A percentile compares a stretch with the other conserved stretches of the same genome.
These are phyloP conservation scores for Polyergus mexicanus DNA, from an alignment of 1,140 invertebrate genomes.

Conservation along the genomic window DNA sequence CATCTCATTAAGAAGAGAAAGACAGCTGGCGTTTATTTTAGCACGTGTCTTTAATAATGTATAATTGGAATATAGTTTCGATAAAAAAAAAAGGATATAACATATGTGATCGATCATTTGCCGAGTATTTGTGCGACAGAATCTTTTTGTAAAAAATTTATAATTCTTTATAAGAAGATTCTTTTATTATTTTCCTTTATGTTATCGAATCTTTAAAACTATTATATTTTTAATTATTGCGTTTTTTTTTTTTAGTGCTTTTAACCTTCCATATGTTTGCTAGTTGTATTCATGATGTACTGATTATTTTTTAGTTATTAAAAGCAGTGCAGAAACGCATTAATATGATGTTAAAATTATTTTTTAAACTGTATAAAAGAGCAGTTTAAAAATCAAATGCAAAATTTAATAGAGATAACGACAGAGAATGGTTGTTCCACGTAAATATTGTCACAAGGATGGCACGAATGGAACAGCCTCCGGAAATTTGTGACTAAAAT, in stretches of 20 bases:
- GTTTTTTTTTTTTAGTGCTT: background rate
- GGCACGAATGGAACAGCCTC: conserved; percentile 4
- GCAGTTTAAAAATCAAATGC: conserved; percentile 30
- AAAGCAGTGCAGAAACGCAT: background rate
- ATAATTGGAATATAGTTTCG: background rate
- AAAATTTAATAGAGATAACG: conserved; percentile 19
- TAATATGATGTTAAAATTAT: conserved; percentile 22
- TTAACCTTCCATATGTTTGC: background rate
- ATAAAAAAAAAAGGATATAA: background rate
- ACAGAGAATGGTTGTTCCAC: background rate
- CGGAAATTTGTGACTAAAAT: conserved; percentile 21
- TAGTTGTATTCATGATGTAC: background rate
- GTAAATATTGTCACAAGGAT: conserved; percentile 41
- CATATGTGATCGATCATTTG: background rate
- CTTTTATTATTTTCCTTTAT: no score
- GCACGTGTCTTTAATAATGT: conserved; percentile 14
- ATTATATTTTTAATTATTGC: background rate
- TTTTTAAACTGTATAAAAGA: conserved; percentile 29
- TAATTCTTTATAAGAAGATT: no score
- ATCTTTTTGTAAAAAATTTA: background rate
- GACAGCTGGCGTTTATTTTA: background rate
- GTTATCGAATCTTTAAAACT: background rate
- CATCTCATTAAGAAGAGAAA: conserved; percentile 3
- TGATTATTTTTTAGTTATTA: background rate
- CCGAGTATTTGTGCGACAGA: background rate